Conservation (phyloP, 2,797 vertebrate species). For the Neopelma chrysocephalum region DNA sequence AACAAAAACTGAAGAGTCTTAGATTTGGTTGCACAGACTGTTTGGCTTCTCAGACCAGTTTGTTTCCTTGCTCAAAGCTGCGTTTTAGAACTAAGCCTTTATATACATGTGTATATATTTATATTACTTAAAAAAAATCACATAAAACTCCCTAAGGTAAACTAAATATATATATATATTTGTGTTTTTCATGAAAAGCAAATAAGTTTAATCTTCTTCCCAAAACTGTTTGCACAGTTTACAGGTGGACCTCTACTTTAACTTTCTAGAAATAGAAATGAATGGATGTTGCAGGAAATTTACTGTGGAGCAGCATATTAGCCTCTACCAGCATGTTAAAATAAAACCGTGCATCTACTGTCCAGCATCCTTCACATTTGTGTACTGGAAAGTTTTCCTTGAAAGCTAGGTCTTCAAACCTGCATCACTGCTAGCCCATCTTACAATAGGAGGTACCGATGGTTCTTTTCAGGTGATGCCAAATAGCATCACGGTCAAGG, state of each 20-base stretch:
- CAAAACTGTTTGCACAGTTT: neutral
- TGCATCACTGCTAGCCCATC: neutral
- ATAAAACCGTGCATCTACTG: neutral
- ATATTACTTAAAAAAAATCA: neutral
- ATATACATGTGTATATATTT: neutral
- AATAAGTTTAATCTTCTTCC: neutral
- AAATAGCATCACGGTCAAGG: neutral
- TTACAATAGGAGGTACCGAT: neutral
- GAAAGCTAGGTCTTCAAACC: neutral
- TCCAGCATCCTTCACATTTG: neutral
- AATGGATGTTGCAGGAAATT: neutral
- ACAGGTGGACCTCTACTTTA: neutral
- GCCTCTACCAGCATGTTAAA: neutral
- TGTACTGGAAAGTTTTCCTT: neutral
- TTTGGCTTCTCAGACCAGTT: conserved; percentile 17
- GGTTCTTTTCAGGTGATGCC: neutral
- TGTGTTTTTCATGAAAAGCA: neutral
- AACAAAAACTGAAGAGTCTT: neutral
- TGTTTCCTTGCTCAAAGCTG: neutral
- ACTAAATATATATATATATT: neutral
- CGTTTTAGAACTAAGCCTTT: neutral
- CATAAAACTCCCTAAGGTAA: neutral
- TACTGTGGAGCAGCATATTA: neutral
- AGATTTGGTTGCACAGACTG: conserved; percentile 21
- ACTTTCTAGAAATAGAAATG: neutral